Evolutionary conservation across 2,888 invertebrate species (phyloP).

Genomic region (Keiferia lycopersicella): DNA sequence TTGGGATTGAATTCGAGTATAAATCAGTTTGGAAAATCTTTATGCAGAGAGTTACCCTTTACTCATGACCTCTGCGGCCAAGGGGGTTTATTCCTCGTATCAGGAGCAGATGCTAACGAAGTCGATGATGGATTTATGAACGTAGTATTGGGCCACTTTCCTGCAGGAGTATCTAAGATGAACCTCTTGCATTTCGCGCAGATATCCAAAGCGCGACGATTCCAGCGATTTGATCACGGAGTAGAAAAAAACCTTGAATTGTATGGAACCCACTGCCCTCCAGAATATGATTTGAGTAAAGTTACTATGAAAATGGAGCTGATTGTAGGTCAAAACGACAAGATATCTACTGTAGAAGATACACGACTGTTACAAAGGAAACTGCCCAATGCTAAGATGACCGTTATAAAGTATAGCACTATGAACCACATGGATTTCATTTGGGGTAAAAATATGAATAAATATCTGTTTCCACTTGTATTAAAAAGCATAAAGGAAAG

Average conservation of each 20-base stretch:
- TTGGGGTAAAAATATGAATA: slow-evolving; percentile 47
- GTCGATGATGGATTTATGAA: slow-evolving; percentile 81
- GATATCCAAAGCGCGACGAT: slow-evolving; percentile 54
- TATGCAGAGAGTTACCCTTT: background rate
- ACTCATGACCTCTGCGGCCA: background rate
- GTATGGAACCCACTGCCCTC: slow-evolving; percentile 55
- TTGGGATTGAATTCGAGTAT: background rate
- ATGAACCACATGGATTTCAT: slow-evolving; percentile 46
- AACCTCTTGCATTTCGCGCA: slow-evolving; percentile 80
- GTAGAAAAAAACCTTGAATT: slow-evolving; percentile 45
- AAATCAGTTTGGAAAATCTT: background rate
- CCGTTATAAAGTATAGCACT: background rate
- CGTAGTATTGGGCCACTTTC: slow-evolving; percentile 75
- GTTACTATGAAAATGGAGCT: slow-evolving; percentile 58
- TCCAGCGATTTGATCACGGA: slow-evolving; percentile 60
- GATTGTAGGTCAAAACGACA: slow-evolving; percentile 35
- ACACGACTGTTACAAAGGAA: background rate
- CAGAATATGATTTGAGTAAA: slow-evolving; percentile 53
- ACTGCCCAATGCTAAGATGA: slow-evolving; percentile 10
- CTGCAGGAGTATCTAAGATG: slow-evolving; percentile 78
- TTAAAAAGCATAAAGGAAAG: slow-evolving; percentile 37
- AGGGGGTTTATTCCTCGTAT: slow-evolving; percentile 77
- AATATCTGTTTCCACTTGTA: slow-evolving; percentile 41
- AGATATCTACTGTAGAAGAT: slow-evolving; percentile 11
- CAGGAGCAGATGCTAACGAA: slow-evolving; percentile 80